A percentile compares a stretch with the other conserved stretches of the same genome.
Evolutionary conservation across 1,140 invertebrate species (phyloP).

Genomic region (Drosophila azteca): DNA sequence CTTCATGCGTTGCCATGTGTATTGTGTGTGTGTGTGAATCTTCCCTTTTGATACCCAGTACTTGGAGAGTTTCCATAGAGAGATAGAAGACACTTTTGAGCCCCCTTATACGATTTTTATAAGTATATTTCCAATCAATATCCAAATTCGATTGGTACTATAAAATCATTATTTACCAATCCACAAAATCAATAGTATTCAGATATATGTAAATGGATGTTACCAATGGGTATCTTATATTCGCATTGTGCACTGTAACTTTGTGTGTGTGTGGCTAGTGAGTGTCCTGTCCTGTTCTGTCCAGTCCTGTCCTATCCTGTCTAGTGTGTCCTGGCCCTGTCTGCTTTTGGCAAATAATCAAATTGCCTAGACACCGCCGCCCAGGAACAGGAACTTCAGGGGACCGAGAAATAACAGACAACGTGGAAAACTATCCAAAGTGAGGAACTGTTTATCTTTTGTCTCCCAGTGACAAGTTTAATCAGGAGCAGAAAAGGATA

Average conservation of each 20-base stretch:
- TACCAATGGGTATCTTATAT: no score
- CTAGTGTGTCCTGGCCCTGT: conserved; percentile 32
- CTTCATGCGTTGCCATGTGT: conserved; percentile 20
- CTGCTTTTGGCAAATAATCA: conserved; percentile 81
- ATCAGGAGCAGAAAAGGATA: conserved; percentile 75
- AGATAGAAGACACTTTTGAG: no score
- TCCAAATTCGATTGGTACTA: no score
- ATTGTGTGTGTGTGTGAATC: conserved; percentile 18
- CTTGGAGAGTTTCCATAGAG: no score
- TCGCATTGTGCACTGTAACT: no score
- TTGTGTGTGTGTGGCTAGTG: no score
- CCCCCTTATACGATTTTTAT: no score
- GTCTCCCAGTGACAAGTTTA: conserved; percentile 79
- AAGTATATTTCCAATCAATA: no score
- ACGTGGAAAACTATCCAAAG: conserved; percentile 40
- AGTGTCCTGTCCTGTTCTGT: background rate
- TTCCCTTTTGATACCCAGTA: conserved; percentile 22
- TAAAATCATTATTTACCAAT: no score
- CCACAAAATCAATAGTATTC: no score
- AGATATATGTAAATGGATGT: no score
- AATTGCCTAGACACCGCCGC: conserved; percentile 72
- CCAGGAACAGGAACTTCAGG: conserved; percentile 6
- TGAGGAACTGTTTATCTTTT: conserved; percentile 76
- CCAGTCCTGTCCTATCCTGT: conserved; percentile 27
- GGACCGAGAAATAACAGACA: conserved; percentile 26